Evolutionary conservation across 2,888 invertebrate genomes (phyloP).

Genomic region (Crossocerus cetratus): DNA sequence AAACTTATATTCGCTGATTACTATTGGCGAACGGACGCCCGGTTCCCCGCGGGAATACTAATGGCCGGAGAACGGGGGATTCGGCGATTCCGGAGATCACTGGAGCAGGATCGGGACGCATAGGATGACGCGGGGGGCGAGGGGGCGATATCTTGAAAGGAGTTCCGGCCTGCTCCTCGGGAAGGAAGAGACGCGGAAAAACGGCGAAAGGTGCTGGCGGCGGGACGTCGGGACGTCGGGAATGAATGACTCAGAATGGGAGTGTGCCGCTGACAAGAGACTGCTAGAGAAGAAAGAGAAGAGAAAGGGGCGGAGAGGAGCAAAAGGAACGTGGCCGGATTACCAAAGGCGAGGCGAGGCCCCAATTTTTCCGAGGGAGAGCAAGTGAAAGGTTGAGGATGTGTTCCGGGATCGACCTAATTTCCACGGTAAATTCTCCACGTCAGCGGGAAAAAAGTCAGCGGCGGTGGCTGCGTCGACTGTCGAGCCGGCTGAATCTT

Average conservation of each 20-base stretch:
- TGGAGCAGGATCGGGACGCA: not conserved
- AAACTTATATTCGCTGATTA: no score
- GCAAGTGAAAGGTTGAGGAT: constrained; percentile 23
- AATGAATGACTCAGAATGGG: constrained; percentile 23
- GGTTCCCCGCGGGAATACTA: no score
- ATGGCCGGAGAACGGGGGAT: no score
- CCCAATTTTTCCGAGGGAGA: constrained; percentile 21
- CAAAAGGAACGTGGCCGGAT: constrained; percentile 26
- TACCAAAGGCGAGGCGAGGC: constrained; percentile 17
- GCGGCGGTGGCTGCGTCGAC: not conserved
- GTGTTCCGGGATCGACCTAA: constrained; percentile 39
- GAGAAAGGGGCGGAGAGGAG: not conserved
- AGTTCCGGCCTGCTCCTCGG: not conserved
- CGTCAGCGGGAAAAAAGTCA: constrained; percentile 27
- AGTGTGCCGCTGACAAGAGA: constrained; percentile 1
- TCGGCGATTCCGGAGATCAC: no score
- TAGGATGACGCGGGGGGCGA: no score
- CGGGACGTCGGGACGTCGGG: constrained; percentile 9
- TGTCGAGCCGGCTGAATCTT: not conserved
- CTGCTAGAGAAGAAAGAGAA: not conserved
- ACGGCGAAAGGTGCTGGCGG: not conserved
- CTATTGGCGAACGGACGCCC: no score
- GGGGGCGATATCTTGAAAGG: constrained; percentile 2
- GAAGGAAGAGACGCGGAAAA: not conserved
- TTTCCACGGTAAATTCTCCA: constrained; percentile 41